Conservation (phyloP, 2,113 vertebrate genomes). For the Aepyceros melampus region DNA sequence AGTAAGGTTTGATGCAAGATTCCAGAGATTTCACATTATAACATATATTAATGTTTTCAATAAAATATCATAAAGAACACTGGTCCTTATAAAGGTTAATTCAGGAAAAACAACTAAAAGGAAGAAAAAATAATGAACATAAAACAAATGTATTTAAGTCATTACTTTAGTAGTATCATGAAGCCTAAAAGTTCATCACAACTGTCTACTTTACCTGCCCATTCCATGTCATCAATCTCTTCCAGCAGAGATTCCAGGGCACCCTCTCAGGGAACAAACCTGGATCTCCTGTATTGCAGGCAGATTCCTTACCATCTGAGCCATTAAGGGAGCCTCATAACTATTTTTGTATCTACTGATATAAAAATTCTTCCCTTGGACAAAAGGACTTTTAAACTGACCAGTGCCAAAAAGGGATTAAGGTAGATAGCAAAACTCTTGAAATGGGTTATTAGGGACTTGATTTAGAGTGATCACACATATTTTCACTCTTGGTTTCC, state of each 20-base stretch:
- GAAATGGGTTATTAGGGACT: background rate
- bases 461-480: background rate
- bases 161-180: background rate
- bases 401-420: background rate
- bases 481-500: background rate
- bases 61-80: background rate
- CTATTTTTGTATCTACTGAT: background rate
- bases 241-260: background rate
- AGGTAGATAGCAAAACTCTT: background rate
- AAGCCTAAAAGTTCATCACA: background rate
- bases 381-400: background rate
- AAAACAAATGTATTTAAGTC: background rate
- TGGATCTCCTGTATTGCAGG: background rate
- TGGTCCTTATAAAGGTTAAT: background rate
- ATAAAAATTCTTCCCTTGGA: background rate
- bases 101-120: background rate
- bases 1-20: background rate
- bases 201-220: background rate
- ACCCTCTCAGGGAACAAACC: background rate
- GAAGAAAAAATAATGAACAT: background rate
- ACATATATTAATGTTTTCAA: background rate
- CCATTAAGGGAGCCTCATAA: background rate
- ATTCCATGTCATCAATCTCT: background rate
- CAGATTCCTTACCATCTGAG: background rate
- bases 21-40: background rate